Conservation (phyloP, 2,797 vertebrate species). For the Enteromius treurensis region DNA sequence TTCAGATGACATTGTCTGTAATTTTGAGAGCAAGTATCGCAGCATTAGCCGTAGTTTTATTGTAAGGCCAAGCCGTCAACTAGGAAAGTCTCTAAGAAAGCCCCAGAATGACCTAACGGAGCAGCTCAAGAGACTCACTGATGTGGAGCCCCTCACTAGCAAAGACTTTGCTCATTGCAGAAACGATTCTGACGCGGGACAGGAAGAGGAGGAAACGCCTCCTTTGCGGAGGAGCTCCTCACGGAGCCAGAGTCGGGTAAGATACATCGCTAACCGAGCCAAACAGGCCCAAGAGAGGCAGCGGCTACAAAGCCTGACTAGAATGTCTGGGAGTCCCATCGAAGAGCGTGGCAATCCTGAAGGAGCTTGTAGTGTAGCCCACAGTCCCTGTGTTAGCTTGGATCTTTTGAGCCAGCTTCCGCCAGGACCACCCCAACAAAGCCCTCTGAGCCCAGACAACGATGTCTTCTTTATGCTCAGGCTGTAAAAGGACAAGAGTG, state of each 20-base stretch:
- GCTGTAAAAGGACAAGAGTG: slow-evolving; percentile 66
- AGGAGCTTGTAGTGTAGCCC: slow-evolving; percentile 86
- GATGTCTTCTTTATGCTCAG: slow-evolving; percentile 84
- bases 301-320: slow-evolving; percentile 77
- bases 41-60: slow-evolving; percentile 88
- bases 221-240: slow-evolving; percentile 86
- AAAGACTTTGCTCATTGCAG: slow-evolving; percentile 67
- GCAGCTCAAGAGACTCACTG: slow-evolving; percentile 85
- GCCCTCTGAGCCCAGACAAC: slow-evolving; percentile 68
- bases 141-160: slow-evolving; percentile 77
- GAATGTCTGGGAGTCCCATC: slow-evolving; percentile 72
- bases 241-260: slow-evolving; percentile 90
- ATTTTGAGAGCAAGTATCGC: slow-evolving; percentile 86
- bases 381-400: slow-evolving; percentile 77
- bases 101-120: slow-evolving; percentile 77
- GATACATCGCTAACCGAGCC: slow-evolving; percentile 91
- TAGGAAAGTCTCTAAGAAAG: slow-evolving; percentile 55
- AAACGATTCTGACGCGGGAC: neutral
- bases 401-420: slow-evolving; percentile 72
- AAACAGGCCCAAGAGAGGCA: slow-evolving; percentile 91
- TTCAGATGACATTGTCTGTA: slow-evolving; percentile 88
- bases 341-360: slow-evolving; percentile 92
- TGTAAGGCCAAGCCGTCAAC: slow-evolving; percentile 69
- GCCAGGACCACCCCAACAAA: slow-evolving; percentile 63
- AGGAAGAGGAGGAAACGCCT: slow-evolving; percentile 68